Evolutionary conservation across 2,797 vertebrate genomes (phyloP).

Genomic region (Oreochromis grahami): DNA sequence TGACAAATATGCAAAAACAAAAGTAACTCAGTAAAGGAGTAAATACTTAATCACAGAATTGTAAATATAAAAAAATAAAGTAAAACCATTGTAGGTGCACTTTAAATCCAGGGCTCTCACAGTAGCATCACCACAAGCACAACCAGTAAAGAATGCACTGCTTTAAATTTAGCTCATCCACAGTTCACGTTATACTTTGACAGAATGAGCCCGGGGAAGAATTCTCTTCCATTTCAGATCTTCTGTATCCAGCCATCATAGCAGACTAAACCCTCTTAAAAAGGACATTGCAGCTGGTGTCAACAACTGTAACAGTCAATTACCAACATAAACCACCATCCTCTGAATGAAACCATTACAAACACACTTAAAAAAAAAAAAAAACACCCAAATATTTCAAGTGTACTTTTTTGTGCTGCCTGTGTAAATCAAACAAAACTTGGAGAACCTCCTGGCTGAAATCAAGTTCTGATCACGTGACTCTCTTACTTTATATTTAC

Average conservation of each 20-base stretch:
- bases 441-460: neutral
- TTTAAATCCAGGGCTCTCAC: neutral
- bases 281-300: accelerated
- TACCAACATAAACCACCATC: neutral
- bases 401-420: neutral
- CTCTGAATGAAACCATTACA: neutral
- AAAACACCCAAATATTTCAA: neutral
- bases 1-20: neutral
- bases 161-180: neutral
- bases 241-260: neutral
- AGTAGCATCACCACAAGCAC: neutral
- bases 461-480: neutral
- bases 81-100: neutral
- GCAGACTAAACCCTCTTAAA: neutral
- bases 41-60: neutral
- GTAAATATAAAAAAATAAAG: neutral
- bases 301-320: neutral
- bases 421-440: neutral
- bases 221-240: neutral
- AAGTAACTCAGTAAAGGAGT: neutral
- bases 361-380: neutral
- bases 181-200: neutral
- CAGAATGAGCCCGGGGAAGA: neutral
- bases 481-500: neutral
- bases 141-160: neutral